Base-by-base conservation (phyloP, 2,888 invertebrate genomes). In the Axea sp. region DNA sequence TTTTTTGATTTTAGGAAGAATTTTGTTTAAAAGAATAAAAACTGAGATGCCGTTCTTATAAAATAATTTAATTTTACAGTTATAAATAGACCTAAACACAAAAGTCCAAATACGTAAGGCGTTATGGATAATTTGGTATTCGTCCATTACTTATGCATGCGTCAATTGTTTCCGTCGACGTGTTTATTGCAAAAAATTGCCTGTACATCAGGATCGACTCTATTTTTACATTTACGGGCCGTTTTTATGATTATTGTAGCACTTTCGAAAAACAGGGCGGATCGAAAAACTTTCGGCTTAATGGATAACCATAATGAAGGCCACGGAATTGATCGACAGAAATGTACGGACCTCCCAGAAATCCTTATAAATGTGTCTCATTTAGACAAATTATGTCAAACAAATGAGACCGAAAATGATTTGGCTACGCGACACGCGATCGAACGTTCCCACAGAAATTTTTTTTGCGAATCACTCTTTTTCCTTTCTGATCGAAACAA, bases 161-260 rank as follows among this genome's bases (percentile, higher is more conserved):
- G 17, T 45, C 15, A 28, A 45, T 45, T 45, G 28, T n/a, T n/a
- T n/a, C n/a, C 24, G 45, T 30, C 45, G 28, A 28, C 28, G 28
- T 8, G n/a, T 45, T 45, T 30, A 45, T 45, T 30, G 17, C 45
- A 28, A 47, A 17, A 19, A 11, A 31, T 31, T 4, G 17, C 28
- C 47, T 11, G 4, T 17, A 17, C 30, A 31, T 11, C 30, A 17
- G 8, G 15, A 9, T n/a, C 28, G 9, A 28, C 11, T 15, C 47
- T 47, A 47, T 47, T 31, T 47, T 17, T 47, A 31, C 19, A 12
- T 49, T 24, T 24, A 49, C 49, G 24, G 7, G n/a, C 31, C 2
- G 1, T 6, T 49, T 49, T 33, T 49, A 49, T 8, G 49, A 49
- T 49, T 35, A 35, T 49, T 49, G 49, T 31, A 19, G 31, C 30